Evolutionary conservation across 2,888 invertebrate species (phyloP), one percentile per base, ranked within the genome.

Genomic region (Drosophila basisetae): DNA sequence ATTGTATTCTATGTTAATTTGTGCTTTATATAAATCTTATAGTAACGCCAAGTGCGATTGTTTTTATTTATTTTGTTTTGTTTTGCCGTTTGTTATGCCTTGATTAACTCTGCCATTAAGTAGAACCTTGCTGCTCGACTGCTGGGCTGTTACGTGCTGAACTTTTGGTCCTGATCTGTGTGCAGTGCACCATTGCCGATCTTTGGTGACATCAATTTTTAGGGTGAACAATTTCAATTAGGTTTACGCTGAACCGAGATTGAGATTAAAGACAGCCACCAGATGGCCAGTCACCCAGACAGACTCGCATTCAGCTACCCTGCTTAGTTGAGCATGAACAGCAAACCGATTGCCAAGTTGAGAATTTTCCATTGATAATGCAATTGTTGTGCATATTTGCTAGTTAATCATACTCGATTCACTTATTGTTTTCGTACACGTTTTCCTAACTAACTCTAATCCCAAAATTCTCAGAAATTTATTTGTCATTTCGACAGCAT

Each of bases 171-270:
- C 91, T 90, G 87, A 85, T 87, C 81, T 55, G 54, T 70, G 68
- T 58, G 69, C 76, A 74, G 68, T 55, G 67, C 68, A 66, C 49
- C 76, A 71, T 52, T 83, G 62, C 67, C 91, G 92, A 92, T 92
- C 92, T 92, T 84, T 90, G 90, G 86, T 91, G 91, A 92, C 92
- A 91, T 90, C 91, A 92, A 92, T 92, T 92, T 92, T 91, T 88
- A 87, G 92, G 92, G 91, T 92, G 92, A 92, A 87, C 91, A 87
- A 91, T 84, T 91, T 91, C 91, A 92, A 91, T 92, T 91, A 92
- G 92, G 91, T 84, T 76, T 66, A 85, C 80, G 78, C 83, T 84
- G 89, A 91, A 83, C 82, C 83, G 84, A 61, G 83, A 76, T 80
- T 73, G 79, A 73, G 89, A 90, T 90, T 90, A 89, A 85, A 70